These are phyloP conservation scores for Scytalopus superciliaris DNA, from an alignment of 2,113 vertebrate species.

Conservation along the genomic window DNA sequence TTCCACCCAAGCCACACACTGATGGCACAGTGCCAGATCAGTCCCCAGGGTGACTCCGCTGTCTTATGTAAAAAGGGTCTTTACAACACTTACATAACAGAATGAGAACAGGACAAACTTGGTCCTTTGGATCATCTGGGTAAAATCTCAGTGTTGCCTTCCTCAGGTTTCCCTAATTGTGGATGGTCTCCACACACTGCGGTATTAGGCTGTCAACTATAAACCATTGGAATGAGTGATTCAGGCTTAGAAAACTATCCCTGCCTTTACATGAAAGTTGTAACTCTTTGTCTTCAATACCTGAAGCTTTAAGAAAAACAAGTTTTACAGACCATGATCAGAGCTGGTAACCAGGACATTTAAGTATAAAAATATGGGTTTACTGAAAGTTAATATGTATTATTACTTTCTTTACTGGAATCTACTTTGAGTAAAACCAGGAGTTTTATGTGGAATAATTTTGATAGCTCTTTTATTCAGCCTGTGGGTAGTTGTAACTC, in stretches of 20 bases:
- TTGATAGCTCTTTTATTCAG: background rate
- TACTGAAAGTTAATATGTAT: background rate
- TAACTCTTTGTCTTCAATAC: background rate
- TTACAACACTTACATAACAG: background rate
- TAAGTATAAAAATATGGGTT: background rate
- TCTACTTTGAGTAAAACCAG: background rate
- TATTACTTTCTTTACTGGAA: background rate
- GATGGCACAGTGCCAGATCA: background rate
- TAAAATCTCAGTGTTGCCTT: background rate
- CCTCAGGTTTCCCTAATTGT: background rate
- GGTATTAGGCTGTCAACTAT: background rate
- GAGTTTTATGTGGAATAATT: background rate
- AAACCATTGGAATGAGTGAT: background rate
- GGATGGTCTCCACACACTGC: background rate
- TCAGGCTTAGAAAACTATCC: background rate
- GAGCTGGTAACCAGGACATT: background rate
- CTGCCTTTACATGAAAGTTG: background rate
- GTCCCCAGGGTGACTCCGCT: background rate
- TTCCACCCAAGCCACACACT: background rate
- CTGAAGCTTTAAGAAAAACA: background rate
- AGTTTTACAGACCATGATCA: background rate
- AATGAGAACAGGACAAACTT: background rate
- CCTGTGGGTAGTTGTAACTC: background rate
- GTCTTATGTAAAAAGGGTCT: background rate
- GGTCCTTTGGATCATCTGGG: background rate